Base-by-base conservation (phyloP, 2,888 invertebrate species). In the Sylvicola fuscatus region DNA sequence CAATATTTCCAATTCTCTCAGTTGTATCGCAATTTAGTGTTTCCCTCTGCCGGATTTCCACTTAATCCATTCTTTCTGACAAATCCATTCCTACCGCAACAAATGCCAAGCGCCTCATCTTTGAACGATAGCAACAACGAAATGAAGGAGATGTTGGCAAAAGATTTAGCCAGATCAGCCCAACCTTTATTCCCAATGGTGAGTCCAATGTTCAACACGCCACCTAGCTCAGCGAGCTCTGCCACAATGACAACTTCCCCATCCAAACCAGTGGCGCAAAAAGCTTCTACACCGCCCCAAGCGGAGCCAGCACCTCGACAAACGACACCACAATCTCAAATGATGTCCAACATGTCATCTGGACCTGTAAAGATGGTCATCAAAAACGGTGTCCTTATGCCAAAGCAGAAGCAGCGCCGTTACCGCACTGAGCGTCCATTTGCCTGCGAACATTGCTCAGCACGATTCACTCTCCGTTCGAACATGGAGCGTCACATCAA, bases 401-500 rank as follows among this genome's bases (percentile, higher is more conserved):
- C 86, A 2, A 89, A 89, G 47, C 87, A 87, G 49, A 89, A 89
- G 48, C 89, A 89, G 54, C 62, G 87, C 34, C 70, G 89, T 30
- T 89, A 89, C 51, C 66, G 89, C 39, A 89, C 89, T 14, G 89
- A 90, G 52, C 64, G 89, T 16, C 89, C 89, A 0, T 90, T 87
- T 55, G 77, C 80, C 1, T 92, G 90, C 53, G 82, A 83, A 38
- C 82, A 86, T 49, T 90, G 92, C 55, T 78, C 83, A 0, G 87
- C 89, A 0, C 66, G 83, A 36, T 92, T 92, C 49, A 90, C 90
- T 1, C 60, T 90, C 10, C 67, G 86, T n/a, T 87, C 87, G 8
- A 90, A 92, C 47, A 90, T 90, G 86, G 90, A 90, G 54, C 67
- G 89, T 1, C 92, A 92, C 47, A 82, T 90, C 3, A 90, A 90